Base-by-base conservation (phyloP, 1,140 invertebrate genomes). In the Philopotamus ludificatus region DNA sequence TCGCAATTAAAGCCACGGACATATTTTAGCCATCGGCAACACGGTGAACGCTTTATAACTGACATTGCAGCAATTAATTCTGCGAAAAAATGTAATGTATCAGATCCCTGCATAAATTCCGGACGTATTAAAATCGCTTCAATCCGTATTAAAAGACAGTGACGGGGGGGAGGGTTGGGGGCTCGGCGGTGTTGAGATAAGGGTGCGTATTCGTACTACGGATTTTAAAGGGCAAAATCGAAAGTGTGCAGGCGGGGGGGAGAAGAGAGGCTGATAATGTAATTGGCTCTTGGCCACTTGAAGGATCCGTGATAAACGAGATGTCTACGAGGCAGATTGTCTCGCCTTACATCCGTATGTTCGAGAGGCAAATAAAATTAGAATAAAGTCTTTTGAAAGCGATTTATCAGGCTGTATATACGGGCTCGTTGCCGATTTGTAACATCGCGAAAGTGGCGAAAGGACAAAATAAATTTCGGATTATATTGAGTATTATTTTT, bases 241-340 rank as follows among this genome's bases (percentile, higher is more conserved):
- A 60, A 25, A 60, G 44, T 60, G 42, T 60, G n/a, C n/a, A n/a
- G n/a, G n/a, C n/a, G n/a, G n/a, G n/a, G n/a, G n/a, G n/a, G n/a
- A n/a, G n/a, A 22, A 16, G 42, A 42, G 44, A 44, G 4, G 34
- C 4, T 57, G 57, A 18, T 60, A 60, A 60, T 60, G 57, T 60
- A 60, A 60, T 60, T 60, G 57, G 57, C 44, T 22, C 25, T 47
- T 47, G 44, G 12, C 16, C 26, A 25, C 51, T 54, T 21, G 51
- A 54, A 54, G 51, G 51, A 54, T 60, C 20, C 26, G 57, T 44
- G 57, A 60, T 60, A 26, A 60, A 60, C 57, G 57, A 47, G 39
- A 47, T 60, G 57, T 60, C 57, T 44, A 42, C 23, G 12, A 22
- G 20, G 57, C 57, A 60, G 57, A 47, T 60, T 57, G 54, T 42